Evolutionary conservation across 2,888 invertebrate genomes (phyloP), one percentile per base, ranked within the genome.

Genomic region (Galeruca laticollis): DNA sequence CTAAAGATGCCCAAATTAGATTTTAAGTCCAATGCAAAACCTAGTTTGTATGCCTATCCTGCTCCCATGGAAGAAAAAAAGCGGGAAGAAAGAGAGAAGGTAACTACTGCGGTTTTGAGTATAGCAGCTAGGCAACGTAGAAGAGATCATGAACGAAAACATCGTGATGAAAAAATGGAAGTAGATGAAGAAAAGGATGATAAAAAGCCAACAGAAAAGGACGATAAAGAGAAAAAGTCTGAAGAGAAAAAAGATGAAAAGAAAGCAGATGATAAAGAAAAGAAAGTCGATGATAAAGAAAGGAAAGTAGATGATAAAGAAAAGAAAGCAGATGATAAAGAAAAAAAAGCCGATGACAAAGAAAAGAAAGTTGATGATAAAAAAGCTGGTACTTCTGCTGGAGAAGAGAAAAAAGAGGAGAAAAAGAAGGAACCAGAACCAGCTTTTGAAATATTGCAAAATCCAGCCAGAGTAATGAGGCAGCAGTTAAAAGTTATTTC

Each of bases 61-160:
- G 95, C 99, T 9, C 93, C 98, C 0, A 87, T 99, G 67, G 99
- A 99, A 87, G 98, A 99, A 84, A 99, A 99, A 88, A 99, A 99
- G 87, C 96, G 98, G 47, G 98, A 98, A 83, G 97, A 97, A 84
- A 92, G 96, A 40, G 99, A 99, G 85, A 96, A 99, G 82, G 98
- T 99, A 2, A 97, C 98, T 70, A 99, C 99, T 5, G 99, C 99
- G 1, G 96, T 99, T 1, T 88, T 99, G 59, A 97, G 97, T 82
- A 98, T 98, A 81, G 98, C 99, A 0, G 98, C 97, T 0, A 92
- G 97, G 73, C 96, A 94, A 72, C 92, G 94, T 80, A 91, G 94
- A 79, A 92, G 97, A 77, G 96, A 96, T 83, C 91, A 90, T 54
- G 93, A 94, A 69, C 87, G 88, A 72, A 88, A 87, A 47, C 82